Base-by-base conservation (phyloP, 2,888 invertebrate species). In the Caenorhabditis japonica region DNA sequence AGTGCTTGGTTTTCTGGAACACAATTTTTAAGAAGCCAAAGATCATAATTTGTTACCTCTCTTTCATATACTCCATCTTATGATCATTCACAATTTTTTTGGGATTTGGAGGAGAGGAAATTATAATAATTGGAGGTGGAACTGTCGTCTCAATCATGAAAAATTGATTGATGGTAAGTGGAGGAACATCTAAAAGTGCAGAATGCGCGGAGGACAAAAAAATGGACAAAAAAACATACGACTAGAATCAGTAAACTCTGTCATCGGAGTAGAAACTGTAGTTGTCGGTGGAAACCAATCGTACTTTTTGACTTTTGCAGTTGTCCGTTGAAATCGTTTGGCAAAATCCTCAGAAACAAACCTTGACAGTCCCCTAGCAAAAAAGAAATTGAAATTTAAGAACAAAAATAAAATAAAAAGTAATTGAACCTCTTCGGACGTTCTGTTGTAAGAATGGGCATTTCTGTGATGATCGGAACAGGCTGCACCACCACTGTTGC, bases 201-300 rank as follows among this genome's bases (percentile, higher is more conserved):
- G 17, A 38, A 3, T 25, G 21, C 25, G 5, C 13, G 12, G n/a
- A 30, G 1, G 8, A n/a, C 13, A n/a, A 15, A n/a, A n/a, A n/a
- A n/a, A n/a, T n/a, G n/a, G n/a, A n/a, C n/a, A n/a, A n/a, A n/a
- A n/a, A n/a, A n/a, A n/a, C n/a, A n/a, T n/a, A n/a, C n/a, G n/a
- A n/a, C n/a, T n/a, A n/a, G n/a, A n/a, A n/a, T n/a, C n/a, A n/a
- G 38, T 12, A 15, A 59, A 46, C 12, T 46, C 43, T 13, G 68
- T 59, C 1, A 44, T 39, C 13, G 46, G 52, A 19, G 68, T 21
- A 1, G 59, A 46, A 10, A 46, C 23, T n/a, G 73, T 66, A 5
- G 73, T 73, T 15, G 73, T 73, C 8, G 73, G 73, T 3, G 73
- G 73, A 19, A 73, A 73, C 73, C 73, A 72, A 49, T 59, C 61